Base-by-base conservation (phyloP, 2,888 invertebrate species). In the Drosophila bunnanda region DNA sequence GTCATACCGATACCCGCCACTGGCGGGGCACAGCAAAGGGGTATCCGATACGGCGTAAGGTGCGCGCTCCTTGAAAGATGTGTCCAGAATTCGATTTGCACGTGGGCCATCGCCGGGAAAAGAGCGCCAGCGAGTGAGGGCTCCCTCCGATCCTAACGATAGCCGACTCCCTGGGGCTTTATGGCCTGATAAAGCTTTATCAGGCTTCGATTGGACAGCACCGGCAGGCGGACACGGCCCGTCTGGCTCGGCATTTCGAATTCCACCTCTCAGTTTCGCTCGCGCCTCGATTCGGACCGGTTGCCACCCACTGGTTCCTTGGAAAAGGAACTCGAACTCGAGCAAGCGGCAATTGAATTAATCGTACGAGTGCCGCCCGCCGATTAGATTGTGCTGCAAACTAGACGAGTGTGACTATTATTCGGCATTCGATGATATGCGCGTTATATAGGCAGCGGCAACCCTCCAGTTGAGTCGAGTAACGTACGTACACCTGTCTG, bases 181-280 rank as follows among this genome's bases (percentile, higher is more conserved):
- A 74, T 57, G 52, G 39, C 55, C 52, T 72, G 72, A 72, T 72
- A 72, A 71, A 50, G 58, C 58, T 50, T 85, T 82, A 82, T 88
- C 87, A 73, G 62, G 46, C 78, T 62, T 57, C 70, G 73, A 64
- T 87, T 79, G 46, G 32, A 50, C 32, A 9, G 32, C 53, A 20
- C 52, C 57, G 22, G 41, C 39, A 30, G 6, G 36, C 44, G 30
- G 41, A 32, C 17, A 52, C 43, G 28, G 39, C 25, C 48, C 0
- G n/a, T n/a, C 55, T 46, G 55, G 55, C 52, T 43, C 22, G 54
- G 66, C 59, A 68, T 67, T 77, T 66, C 9, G 70, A 65, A 75
- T 53, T 78, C 66, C 46, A 77, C 56, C 58, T 41, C 60, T 81
- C 85, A 83, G 83, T 82, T 86, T 68, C 52, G 74, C 68, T 68